phyloP scores from a whole-genome alignment of 2,797 vertebrate genomes.

The Setipinna tenuifilis region DNA sequence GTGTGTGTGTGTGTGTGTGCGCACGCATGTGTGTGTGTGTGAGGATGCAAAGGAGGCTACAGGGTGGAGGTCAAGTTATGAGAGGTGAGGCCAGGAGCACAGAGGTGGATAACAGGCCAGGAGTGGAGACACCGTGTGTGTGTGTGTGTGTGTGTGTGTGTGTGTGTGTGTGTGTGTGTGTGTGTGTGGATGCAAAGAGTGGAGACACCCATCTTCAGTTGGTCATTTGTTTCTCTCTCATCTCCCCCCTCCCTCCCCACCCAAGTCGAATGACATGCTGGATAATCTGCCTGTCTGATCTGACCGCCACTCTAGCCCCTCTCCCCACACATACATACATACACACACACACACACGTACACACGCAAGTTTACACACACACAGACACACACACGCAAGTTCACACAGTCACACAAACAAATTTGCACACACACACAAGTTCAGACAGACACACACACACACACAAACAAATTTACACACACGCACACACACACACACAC shows the following conservation, averaged over 20 bases:
- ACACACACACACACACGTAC: not conserved
- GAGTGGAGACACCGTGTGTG: too few relatives aligned
- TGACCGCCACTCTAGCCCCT: conserved; percentile 55
- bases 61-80: not conserved
- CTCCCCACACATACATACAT: conserved; percentile 41
- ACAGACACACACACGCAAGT: too few relatives aligned
- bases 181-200: not conserved
- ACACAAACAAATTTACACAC: too few relatives aligned
- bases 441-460: not conserved
- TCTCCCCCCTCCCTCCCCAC: not conserved
- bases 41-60: too few relatives aligned
- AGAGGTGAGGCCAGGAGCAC: conserved; percentile 19
- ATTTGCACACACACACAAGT: not conserved
- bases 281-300: conserved; percentile 56
- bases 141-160: too few relatives aligned
- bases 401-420: not conserved
- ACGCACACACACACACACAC: too few relatives aligned
- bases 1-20: too few relatives aligned
- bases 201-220: conserved; percentile 36
- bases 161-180: too few relatives aligned
- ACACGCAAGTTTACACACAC: not conserved
- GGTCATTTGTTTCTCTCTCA: conserved; percentile 42
- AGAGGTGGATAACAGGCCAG: not conserved
- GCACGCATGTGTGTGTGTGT: too few relatives aligned
- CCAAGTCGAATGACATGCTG: not conserved